Conservation (phyloP, 2,888 invertebrate genomes). For the Mechanitis messenoides region DNA sequence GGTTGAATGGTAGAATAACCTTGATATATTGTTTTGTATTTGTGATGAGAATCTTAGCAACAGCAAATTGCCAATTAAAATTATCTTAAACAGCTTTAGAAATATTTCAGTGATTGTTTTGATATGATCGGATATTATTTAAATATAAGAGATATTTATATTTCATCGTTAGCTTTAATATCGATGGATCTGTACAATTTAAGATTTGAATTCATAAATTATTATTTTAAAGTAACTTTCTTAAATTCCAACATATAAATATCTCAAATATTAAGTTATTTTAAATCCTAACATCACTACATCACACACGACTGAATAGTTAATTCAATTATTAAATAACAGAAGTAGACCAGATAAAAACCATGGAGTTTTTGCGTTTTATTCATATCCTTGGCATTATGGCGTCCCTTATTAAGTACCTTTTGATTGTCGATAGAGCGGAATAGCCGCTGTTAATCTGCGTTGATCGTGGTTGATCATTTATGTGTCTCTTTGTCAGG, state of each 20-base stretch:
- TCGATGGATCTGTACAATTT: too few species aligned
- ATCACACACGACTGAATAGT: conserved; percentile 30
- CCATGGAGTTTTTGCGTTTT: conserved; percentile 36
- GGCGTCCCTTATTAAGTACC: conserved; percentile 39
- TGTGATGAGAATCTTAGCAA: too few species aligned
- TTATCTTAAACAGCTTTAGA: too few species aligned
- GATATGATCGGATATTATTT: too few species aligned
- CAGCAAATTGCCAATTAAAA: too few species aligned
- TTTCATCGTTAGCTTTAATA: too few species aligned
- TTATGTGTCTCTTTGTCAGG: conserved; percentile 44
- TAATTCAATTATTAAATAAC: conserved; percentile 47
- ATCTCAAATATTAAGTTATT: too few species aligned
- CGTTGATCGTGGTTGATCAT: conserved; percentile 64
- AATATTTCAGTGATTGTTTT: too few species aligned
- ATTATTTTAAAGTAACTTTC: too few species aligned
- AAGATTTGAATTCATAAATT: too few species aligned
- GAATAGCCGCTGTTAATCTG: conserved; percentile 58
- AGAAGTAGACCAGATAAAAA: conserved; percentile 35
- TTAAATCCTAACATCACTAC: conserved; percentile 7
- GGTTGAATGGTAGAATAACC: not conserved
- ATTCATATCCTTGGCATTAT: conserved; percentile 27
- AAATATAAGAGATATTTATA: too few species aligned
- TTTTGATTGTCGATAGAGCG: conserved; percentile 61
- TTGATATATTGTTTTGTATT: conserved; percentile 2
- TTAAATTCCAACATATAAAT: too few species aligned